A percentile compares a stretch with the other conserved stretches of the same genome.
These are phyloP conservation scores for Hemiprocne comata DNA, from an alignment of 2,113 vertebrate genomes.

Conservation along the genomic window DNA sequence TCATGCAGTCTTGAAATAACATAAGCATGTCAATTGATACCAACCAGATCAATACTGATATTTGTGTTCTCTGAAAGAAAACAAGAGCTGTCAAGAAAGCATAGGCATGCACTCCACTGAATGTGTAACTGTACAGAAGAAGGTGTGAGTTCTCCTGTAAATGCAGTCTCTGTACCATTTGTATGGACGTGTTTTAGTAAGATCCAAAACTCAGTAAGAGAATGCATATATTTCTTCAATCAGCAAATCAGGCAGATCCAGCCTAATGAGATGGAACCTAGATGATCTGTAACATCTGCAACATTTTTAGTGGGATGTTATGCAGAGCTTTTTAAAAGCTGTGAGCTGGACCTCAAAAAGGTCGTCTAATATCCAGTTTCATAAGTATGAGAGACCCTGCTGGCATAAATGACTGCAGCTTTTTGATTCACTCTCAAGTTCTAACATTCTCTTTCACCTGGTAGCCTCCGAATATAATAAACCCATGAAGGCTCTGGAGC, in stretches of 20 bases:
- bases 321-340: not conserved
- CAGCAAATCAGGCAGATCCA: conserved; percentile 6
- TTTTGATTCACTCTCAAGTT: not conserved
- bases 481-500: not conserved
- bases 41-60: conserved; percentile 52
- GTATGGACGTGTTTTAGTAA: not conserved
- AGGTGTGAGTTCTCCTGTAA: not conserved
- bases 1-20: not conserved
- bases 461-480: not conserved
- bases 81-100: conserved; percentile 50
- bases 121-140: conserved; percentile 1
- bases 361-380: not conserved
- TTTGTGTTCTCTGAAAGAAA: conserved; percentile 37
- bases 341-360: not conserved
- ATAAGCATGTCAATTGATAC: conserved; percentile 27
- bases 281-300: not conserved
- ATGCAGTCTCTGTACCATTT: not conserved
- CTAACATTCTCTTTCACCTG: not conserved
- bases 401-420: not conserved
- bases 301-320: not conserved
- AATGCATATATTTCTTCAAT: not conserved
- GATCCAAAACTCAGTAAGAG: not conserved
- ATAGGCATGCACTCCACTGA: conserved; percentile 35
- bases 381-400: not conserved
- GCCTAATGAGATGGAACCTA: not conserved